Evolutionary conservation across 2,888 invertebrate genomes (phyloP), one percentile per base, ranked within the genome.

Genomic region (Laspeyria flexula): DNA sequence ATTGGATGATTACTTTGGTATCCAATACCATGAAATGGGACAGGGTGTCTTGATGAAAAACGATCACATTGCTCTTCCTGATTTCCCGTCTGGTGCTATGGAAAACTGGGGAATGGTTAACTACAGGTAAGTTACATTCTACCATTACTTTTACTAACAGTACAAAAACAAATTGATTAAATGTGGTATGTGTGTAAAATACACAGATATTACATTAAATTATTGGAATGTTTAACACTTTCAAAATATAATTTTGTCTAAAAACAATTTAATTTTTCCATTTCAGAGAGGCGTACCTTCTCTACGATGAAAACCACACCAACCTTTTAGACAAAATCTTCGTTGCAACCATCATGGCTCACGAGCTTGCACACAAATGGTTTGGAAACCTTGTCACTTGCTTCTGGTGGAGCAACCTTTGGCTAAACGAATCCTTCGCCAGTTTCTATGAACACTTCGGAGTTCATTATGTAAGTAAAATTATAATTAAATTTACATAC

Each of bases 31-130:
- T 43, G 83, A 89, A 12, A 95, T 95, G 89, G 93, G 94, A 1
- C 83, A 87, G 49, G 88, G 86, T 13, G 55, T 70, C 13, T 68
- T 81, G 0, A 93, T 95, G 77, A 92, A 92, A 69, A 92, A 92
- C 31, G 96, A 97, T 70, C 94, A 96, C 60, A 95, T 96, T 25
- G 96, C 96, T 12, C 91, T 97, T 43, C 96, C 96, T 7, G 96
- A 96, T 76, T 96, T 96, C 81, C 93, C 95, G 7, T 95, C 95
- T 61, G 96, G 96, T 63, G 96, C 96, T 61, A 96, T 97, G 96
- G 96, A 96, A 81, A 97, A 97, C 81, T 97, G 96, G 96, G 97
- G 97, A 53, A 93, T 97, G 76, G 94, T 96, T 2, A 96, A 96
- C 16, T 97, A 96, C 90, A 94, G 94, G 95, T 94, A 79, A 5